Conservation (phyloP, 1,140 invertebrate genomes). For the Hydropsyche tenuis region DNA sequence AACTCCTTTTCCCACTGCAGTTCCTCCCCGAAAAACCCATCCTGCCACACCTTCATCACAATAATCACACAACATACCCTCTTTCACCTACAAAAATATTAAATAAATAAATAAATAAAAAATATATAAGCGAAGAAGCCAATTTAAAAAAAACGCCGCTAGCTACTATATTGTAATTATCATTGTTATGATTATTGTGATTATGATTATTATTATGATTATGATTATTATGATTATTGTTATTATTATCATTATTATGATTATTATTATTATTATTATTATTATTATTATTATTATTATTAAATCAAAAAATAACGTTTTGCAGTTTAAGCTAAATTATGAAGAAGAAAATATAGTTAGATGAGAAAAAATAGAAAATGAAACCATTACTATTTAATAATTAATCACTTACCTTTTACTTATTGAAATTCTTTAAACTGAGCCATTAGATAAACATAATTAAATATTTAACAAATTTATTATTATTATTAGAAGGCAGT, state of each 20-base stretch:
- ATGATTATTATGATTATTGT: too few relatives aligned
- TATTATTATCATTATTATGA: too few relatives aligned
- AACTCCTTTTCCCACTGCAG: too few relatives aligned
- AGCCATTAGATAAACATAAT: slow-evolving; percentile 46
- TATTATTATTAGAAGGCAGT: slow-evolving; percentile 44
- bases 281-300: not conserved
- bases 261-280: not conserved
- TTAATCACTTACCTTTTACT: slow-evolving; percentile 44
- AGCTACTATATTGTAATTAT: slow-evolving; percentile 33
- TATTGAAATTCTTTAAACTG: slow-evolving; percentile 45
- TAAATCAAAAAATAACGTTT: slow-evolving; percentile 5
- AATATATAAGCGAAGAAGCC: slow-evolving; percentile 17
- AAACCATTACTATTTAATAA: slow-evolving; percentile 42
- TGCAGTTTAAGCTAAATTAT: slow-evolving; percentile 36
- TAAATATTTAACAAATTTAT: slow-evolving; percentile 43
- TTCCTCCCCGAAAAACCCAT: too few relatives aligned
- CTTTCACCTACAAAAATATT: too few relatives aligned
- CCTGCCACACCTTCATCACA: too few relatives aligned
- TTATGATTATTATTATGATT: too few relatives aligned
- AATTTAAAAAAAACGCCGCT: slow-evolving; percentile 38
- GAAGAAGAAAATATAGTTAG: slow-evolving; percentile 16
- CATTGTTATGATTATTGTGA: slow-evolving; percentile 12
- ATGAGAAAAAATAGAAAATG: slow-evolving; percentile 37
- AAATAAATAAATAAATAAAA: too few relatives aligned
- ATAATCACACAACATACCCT: too few relatives aligned